Percentiles rank a stretch among this genome's conserved stretches.
phyloP scores from a whole-genome alignment of 2,888 invertebrate genomes.

The Apotomis capreana region DNA sequence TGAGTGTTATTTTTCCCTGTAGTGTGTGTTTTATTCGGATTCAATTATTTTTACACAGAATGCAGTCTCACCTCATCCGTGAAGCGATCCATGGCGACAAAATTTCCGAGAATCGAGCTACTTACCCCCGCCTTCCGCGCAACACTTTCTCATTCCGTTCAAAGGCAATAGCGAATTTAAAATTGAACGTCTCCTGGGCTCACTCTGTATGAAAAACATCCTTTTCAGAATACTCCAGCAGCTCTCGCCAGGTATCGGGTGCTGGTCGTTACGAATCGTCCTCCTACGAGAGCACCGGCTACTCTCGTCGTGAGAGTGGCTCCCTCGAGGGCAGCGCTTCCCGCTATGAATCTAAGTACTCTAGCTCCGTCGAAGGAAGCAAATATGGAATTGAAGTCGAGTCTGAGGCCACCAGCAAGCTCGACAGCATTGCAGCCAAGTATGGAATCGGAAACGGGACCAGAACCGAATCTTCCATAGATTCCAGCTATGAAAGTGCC shows the following conservation, averaged over 20 bases:
- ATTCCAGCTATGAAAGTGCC: conserved; percentile 55
- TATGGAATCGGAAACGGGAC: conserved; percentile 53
- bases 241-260: conserved; percentile 66
- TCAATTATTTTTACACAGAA: too few species aligned
- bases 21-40: neutral
- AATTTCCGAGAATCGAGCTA: too few species aligned
- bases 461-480: conserved; percentile 48
- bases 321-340: conserved; percentile 69
- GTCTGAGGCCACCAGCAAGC: conserved; percentile 60
- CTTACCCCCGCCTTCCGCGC: too few species aligned
- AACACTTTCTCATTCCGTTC: too few species aligned
- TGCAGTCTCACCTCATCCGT: too few species aligned
- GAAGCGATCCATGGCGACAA: too few species aligned
- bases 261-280: conserved; percentile 74
- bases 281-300: conserved; percentile 63
- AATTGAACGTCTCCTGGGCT: too few species aligned
- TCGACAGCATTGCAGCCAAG: conserved; percentile 66
- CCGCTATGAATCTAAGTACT: conserved; percentile 72
- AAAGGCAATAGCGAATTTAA: too few species aligned
- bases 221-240: conserved; percentile 73
- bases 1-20: conserved; percentile 52
- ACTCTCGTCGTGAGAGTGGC: conserved; percentile 66
- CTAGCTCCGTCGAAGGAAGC: conserved; percentile 57
- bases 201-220: neutral
- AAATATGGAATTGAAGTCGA: conserved; percentile 51